A percentile compares a stretch with the other conserved stretches of the same genome.
Conservation (phyloP, 2,113 vertebrate genomes). For the Ictalurus punctatus region DNA sequence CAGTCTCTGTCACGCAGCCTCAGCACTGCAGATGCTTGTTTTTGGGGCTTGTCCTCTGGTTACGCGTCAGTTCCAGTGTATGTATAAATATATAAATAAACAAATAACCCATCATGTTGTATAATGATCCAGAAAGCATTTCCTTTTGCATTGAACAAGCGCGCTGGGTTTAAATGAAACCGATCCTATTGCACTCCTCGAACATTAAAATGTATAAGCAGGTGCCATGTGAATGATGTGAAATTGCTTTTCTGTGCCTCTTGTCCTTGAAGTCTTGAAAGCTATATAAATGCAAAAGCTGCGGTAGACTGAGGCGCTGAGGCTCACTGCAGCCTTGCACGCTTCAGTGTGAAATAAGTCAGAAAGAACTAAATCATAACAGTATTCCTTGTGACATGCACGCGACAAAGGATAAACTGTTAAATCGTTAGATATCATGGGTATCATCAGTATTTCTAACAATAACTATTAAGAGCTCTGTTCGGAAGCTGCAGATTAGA, state of each 20-base stretch:
- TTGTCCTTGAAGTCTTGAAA: constrained; percentile 54
- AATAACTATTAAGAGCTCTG: neutral
- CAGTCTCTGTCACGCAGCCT: neutral
- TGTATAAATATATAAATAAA: constrained; percentile 1
- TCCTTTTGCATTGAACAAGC: neutral
- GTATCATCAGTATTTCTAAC: neutral
- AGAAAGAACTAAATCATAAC: neutral
- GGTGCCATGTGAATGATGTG: constrained; percentile 59
- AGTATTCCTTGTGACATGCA: neutral
- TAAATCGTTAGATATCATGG: neutral
- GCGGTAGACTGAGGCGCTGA: neutral
- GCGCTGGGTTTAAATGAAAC: constrained; percentile 8
- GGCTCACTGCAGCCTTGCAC: neutral
- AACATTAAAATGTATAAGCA: constrained; percentile 71
- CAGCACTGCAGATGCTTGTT: constrained; percentile 10
- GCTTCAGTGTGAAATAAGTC: neutral
- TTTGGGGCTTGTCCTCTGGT: neutral
- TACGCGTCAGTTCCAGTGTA: neutral
- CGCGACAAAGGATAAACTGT: neutral
- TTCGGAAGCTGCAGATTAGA: neutral
- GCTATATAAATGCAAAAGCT: constrained; percentile 30
- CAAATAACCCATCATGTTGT: neutral
- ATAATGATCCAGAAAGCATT: constrained; percentile 34
- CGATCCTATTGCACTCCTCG: constrained; percentile 59
- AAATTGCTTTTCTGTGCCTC: constrained; percentile 55